These are phyloP conservation scores for Nomia melanderi DNA, from an alignment of 1,140 invertebrate species.

Conservation along the genomic window DNA sequence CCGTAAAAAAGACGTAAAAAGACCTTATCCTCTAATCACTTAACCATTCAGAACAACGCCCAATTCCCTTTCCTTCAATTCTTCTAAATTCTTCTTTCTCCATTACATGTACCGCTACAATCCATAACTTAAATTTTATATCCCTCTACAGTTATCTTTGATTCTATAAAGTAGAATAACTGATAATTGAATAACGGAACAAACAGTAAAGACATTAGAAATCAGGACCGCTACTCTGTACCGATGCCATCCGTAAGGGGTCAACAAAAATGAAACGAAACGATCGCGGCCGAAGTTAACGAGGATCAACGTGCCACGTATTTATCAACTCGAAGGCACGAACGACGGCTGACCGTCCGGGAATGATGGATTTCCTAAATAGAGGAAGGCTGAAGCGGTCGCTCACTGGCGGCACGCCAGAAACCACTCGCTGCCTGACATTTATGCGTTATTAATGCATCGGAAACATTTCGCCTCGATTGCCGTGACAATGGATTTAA, in stretches of 20 bases:
- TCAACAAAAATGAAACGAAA: slow-evolving; percentile 48
- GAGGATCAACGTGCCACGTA: slow-evolving; percentile 56
- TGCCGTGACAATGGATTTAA: slow-evolving; percentile 66
- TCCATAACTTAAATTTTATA: too few relatives aligned
- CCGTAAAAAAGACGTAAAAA: too few relatives aligned
- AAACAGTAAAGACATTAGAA: too few relatives aligned
- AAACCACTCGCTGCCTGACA: slow-evolving; percentile 55
- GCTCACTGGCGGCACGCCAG: slow-evolving; percentile 52
- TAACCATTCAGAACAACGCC: too few relatives aligned
- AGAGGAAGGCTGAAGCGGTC: slow-evolving; percentile 36
- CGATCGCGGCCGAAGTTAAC: slow-evolving; percentile 55
- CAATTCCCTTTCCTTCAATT: too few relatives aligned
- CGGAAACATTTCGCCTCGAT: slow-evolving; percentile 65
- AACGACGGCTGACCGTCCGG: slow-evolving; percentile 51
- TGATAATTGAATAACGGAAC: too few relatives aligned
- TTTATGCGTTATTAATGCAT: slow-evolving; percentile 69
- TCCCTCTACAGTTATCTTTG: not conserved
- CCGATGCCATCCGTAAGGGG: too few relatives aligned
- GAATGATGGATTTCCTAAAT: slow-evolving; percentile 64
- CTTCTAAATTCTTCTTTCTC: too few relatives aligned
- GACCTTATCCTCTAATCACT: too few relatives aligned
- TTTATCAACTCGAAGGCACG: slow-evolving; percentile 45
- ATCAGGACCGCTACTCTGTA: too few relatives aligned
- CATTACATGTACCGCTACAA: too few relatives aligned
- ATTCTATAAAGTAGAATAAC: too few relatives aligned